A percentile compares a stretch with the other conserved stretches of the same genome.
Conservation (phyloP, 2,888 invertebrate species). For the Epirrita christyi region DNA sequence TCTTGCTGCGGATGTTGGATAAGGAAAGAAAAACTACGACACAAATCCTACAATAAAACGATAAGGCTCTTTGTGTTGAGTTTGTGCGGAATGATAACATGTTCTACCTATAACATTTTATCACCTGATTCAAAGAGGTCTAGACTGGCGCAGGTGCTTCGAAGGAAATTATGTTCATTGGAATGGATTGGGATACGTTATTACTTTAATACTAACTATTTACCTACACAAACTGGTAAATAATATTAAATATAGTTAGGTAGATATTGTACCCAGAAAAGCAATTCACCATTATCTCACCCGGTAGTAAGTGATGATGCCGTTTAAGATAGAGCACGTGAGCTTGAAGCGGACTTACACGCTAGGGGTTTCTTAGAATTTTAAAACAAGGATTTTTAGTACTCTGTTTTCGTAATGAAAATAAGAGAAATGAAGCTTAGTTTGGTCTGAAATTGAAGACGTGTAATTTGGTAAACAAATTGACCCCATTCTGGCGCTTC, state of each 20-base stretch:
- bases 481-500: conserved; percentile 11
- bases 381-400: not conserved
- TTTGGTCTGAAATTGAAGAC: not conserved
- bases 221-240: too few species aligned
- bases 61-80: conserved; percentile 19
- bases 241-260: not conserved
- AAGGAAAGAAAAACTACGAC: conserved; percentile 18
- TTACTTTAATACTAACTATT: not conserved
- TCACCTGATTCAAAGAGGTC: conserved; percentile 7
- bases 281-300: conserved; percentile 15
- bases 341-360: conserved; percentile 5
- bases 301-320: conserved; percentile 18
- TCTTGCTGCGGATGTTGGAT: conserved; percentile 17
- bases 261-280: conserved; percentile 5
- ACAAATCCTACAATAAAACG: conserved; percentile 18
- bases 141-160: conserved; percentile 21
- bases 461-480: conserved; percentile 11
- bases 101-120: conserved; percentile 21
- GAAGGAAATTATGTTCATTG: conserved; percentile 12
- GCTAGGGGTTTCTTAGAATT: conserved; percentile 8
- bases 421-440: not conserved
- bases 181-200: conserved; percentile 4
- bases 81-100: conserved; percentile 20
- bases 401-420: not conserved
- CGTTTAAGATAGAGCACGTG: conserved; percentile 22